A percentile compares a stretch with the other conserved stretches of the same genome.
phyloP scores from a whole-genome alignment of 2,113 vertebrate genomes.

The Oreochromis tanganicae region DNA sequence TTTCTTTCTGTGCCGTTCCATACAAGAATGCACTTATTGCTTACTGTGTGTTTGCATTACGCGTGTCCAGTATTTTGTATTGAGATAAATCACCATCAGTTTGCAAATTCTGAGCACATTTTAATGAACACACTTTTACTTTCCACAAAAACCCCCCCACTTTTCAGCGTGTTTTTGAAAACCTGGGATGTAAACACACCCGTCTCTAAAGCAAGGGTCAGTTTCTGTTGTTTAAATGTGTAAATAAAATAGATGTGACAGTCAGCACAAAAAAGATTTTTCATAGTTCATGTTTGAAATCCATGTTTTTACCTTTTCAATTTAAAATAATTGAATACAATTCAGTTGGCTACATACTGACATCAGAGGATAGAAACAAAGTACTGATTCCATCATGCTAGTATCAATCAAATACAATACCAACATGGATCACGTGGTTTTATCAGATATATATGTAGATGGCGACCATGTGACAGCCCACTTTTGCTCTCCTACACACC shows the following conservation, averaged over 20 bases:
- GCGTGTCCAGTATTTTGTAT: background rate
- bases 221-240: background rate
- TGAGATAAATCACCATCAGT: background rate
- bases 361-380: background rate
- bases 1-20: background rate
- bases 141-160: rapidly evolving
- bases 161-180: background rate
- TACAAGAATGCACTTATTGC: background rate
- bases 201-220: background rate
- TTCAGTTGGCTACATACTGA: background rate
- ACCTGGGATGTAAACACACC: background rate
- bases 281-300: background rate
- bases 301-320: background rate
- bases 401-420: background rate
- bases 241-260: background rate
- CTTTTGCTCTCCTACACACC: background rate
- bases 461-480: background rate
- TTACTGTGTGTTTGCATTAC: background rate
- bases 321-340: background rate
- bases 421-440: background rate
- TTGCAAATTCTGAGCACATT: background rate
- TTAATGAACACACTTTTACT: background rate
- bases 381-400: background rate
- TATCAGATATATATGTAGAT: background rate
- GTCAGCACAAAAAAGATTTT: background rate